Conservation (phyloP, 2,888 invertebrate species). For the Diadegma fenestrale region DNA sequence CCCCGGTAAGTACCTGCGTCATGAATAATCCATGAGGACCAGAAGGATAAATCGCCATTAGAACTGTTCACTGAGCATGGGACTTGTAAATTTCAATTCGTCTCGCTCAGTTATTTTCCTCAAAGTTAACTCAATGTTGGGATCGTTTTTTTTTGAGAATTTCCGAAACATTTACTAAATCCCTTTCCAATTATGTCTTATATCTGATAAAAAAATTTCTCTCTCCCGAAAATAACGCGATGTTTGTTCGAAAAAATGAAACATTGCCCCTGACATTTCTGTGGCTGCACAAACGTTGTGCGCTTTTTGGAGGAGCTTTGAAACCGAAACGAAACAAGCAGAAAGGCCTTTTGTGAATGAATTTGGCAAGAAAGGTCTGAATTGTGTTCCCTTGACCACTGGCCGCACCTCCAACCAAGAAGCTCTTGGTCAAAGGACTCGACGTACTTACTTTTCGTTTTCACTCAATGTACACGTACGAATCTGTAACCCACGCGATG, state of each 20-base stretch:
- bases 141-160: neutral
- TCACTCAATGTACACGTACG: slow-evolving; percentile 20
- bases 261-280: neutral
- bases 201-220: no score
- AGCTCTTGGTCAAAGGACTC: slow-evolving; percentile 38
- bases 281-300: neutral
- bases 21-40: slow-evolving; percentile 22
- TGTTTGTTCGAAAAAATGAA: no score
- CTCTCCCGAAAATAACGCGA: no score
- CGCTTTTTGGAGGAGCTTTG: neutral
- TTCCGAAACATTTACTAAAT: neutral
- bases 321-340: neutral
- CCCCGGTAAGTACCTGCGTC: slow-evolving; percentile 5
- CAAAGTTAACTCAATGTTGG: neutral
- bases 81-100: neutral
- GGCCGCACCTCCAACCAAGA: slow-evolving; percentile 51
- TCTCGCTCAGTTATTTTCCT: no score
- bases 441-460: slow-evolving; percentile 47
- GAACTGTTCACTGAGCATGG: neutral
- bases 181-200: neutral
- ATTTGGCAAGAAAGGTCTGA: slow-evolving; percentile 15
- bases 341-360: slow-evolving; percentile 36
- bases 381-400: slow-evolving; percentile 20
- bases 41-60: slow-evolving; percentile 3
- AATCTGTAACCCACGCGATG: slow-evolving; percentile 11